Evolutionary conservation across 2,888 invertebrate species (phyloP).

Genomic region (Carpatolechia fugitivella): DNA sequence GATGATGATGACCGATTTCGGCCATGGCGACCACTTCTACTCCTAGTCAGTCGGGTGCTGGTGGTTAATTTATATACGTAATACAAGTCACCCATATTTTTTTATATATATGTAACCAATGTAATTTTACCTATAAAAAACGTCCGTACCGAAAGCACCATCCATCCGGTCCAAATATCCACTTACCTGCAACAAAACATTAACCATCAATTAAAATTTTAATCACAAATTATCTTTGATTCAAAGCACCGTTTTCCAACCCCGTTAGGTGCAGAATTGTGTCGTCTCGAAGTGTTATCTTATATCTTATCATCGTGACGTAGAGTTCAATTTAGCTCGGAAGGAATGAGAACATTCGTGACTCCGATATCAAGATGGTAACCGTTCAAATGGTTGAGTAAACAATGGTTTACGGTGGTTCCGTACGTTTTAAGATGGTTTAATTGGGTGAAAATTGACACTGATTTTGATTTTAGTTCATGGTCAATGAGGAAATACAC

Average conservation of each 20-base stretch:
- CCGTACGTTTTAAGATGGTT: background rate
- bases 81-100: too few species aligned
- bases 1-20: too few species aligned
- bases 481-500: background rate
- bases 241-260: slow-evolving; percentile 9
- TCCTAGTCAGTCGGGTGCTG: too few species aligned
- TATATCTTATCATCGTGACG: background rate
- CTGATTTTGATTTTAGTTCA: background rate
- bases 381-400: slow-evolving; percentile 7
- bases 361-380: slow-evolving; percentile 11
- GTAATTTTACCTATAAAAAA: background rate
- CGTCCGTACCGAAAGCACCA: background rate
- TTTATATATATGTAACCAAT: too few species aligned
- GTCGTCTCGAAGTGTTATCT: background rate
- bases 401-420: slow-evolving; percentile 15
- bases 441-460: background rate
- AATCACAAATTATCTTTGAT: slow-evolving; percentile 1
- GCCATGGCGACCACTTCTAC: too few species aligned
- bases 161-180: background rate
- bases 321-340: background rate
- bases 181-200: slow-evolving; percentile 32
- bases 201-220: slow-evolving; percentile 7
- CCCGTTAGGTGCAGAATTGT: slow-evolving; percentile 1
- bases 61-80: too few species aligned
- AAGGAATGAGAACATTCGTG: slow-evolving; percentile 10